These are phyloP conservation scores for Pantala flavescens DNA, from an alignment of 1,140 invertebrate species.

Conservation along the genomic window DNA sequence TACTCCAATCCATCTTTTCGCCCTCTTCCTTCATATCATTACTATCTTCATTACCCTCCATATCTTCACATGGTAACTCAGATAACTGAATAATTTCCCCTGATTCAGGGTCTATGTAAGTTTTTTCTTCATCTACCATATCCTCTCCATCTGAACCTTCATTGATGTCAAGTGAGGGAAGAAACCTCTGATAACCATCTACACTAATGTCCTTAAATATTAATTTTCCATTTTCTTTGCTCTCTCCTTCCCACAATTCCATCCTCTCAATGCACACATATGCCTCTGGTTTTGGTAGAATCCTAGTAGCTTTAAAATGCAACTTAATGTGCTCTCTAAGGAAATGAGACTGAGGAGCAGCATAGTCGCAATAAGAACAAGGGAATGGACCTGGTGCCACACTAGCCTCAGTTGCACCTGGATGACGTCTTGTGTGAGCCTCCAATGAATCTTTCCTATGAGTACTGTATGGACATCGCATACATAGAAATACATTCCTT, in stretches of 20 bases:
- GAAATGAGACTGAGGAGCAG: constrained; percentile 63
- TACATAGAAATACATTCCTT: constrained; percentile 46
- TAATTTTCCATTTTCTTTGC: constrained; percentile 28
- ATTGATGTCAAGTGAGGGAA: neutral
- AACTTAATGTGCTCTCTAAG: constrained; percentile 68
- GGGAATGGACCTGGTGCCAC: constrained; percentile 47
- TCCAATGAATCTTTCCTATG: constrained; percentile 58
- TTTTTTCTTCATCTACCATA: neutral
- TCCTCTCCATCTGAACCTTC: neutral
- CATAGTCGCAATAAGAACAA: constrained; percentile 77
- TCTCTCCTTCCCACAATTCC: constrained; percentile 37
- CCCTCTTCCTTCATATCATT: neutral
- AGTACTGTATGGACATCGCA: constrained; percentile 67
- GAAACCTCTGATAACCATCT: neutral
- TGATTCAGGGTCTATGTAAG: neutral
- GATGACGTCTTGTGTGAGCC: constrained; percentile 64
- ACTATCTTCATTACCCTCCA: neutral
- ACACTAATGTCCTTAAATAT: constrained; percentile 22
- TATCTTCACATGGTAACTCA: neutral
- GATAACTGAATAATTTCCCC: neutral
- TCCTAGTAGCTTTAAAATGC: constrained; percentile 47
- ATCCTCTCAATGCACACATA: constrained; percentile 45
- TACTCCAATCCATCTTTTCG: no score
- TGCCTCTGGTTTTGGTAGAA: constrained; percentile 47
- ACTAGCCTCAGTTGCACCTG: constrained; percentile 33